phyloP scores from a whole-genome alignment of 2,797 vertebrate genomes.

The Tarsius wallacei region DNA sequence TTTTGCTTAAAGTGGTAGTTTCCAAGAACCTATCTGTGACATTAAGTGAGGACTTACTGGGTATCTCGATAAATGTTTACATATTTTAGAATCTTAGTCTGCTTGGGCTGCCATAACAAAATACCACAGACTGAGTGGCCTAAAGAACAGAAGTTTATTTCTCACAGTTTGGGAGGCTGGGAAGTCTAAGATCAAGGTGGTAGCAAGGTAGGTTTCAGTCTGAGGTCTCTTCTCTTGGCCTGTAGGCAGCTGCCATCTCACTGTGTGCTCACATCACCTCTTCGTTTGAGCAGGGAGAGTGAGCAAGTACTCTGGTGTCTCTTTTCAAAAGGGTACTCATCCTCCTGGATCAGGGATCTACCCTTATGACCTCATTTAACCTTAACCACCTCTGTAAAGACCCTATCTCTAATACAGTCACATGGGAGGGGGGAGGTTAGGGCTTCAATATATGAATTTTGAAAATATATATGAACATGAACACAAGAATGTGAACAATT shows the following conservation, averaged over 20 bases:
- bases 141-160: neutral
- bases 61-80: constrained; percentile 41
- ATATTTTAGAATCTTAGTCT: neutral
- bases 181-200: neutral
- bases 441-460: neutral
- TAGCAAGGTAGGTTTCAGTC: neutral
- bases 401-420: neutral
- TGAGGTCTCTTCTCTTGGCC: neutral
- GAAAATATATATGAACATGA: neutral
- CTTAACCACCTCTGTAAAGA: neutral
- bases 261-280: neutral
- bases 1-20: neutral
- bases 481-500: neutral
- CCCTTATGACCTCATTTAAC: neutral
- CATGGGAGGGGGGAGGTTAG: neutral
- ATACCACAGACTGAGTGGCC: neutral
- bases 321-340: neutral
- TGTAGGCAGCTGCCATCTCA: neutral
- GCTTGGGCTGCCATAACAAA: neutral
- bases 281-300: neutral
- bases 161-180: neutral
- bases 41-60: neutral
- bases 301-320: neutral
- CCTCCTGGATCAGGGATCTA: neutral
- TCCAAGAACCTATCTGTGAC: neutral